Base-by-base conservation (phyloP, 1,140 invertebrate species). In the Parasteatoda tepidariorum region DNA sequence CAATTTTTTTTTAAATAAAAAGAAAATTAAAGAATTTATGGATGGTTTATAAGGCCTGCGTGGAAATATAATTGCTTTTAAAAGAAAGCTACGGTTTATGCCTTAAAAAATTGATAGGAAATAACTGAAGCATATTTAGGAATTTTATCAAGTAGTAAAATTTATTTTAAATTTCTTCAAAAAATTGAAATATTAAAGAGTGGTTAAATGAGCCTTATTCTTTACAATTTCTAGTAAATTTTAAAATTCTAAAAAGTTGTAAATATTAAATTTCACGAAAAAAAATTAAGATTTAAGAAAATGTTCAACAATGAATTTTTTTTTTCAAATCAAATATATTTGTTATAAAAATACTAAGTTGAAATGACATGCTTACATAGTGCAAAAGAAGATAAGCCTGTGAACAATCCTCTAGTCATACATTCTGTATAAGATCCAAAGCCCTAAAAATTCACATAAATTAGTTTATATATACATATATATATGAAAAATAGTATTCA, bases 381-480 rank as follows among this genome's bases (percentile, higher is more conserved):
- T 61, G 89, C 89, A 83, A 90, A 90, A 2, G 88, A 85, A 54
- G 90, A 88, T 4, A 91, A 62, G 6, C 91, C 91, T 2, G 89
- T 89, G 41, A 91, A 88, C 1, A 91, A 85, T 11, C 90, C 87
- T 82, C 90, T 87, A 24, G 90, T 90, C 90, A 91, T 91, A 85
- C 91, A 91, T 85, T 91, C 90, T 26, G 90, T 86, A 78, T 91
- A 91, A 1, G 87, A 88, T 84, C 89, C 89, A 87, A 91, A 90
- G 15, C 89, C 90, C 71, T 84, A 48, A 48, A 48, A 13, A 13
- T 4, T 48, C 9, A 48, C 18, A 4, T 48, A 48, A 48, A 48
- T 48, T 48, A 48, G 18, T 18, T 2, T 2, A 48, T 18, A 48
- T 48, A 48, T 4, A 48, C 38, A 48, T 18, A 48, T 48, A 48